Percentiles rank a stretch among this genome's conserved stretches.
Conservation (phyloP, 2,113 vertebrate genomes). For the Heptranchias perlo region DNA sequence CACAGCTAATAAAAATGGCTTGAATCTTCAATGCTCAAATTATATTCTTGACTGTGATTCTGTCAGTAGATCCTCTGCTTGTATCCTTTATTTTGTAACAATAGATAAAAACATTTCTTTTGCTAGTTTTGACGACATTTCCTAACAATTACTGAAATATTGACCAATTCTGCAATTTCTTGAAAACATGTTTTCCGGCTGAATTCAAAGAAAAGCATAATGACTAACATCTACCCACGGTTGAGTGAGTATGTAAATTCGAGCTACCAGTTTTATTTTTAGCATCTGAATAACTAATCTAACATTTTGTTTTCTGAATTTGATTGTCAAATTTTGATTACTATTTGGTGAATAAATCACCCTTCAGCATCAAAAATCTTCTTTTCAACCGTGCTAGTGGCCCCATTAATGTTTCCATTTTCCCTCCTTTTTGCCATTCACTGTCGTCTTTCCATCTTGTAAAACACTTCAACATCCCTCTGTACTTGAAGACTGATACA, state of each 20-base stretch:
- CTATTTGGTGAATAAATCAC: background rate
- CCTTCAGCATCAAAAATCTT: background rate
- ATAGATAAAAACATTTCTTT: too few species aligned
- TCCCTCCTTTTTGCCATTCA: too few species aligned
- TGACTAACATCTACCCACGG: too few species aligned
- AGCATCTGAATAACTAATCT: background rate
- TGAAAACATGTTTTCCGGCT: too few species aligned
- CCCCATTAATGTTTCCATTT: too few species aligned
- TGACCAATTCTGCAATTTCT: background rate
- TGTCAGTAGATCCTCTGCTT: background rate
- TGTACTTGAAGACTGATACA: background rate
- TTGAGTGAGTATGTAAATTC: background rate
- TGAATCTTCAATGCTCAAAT: background rate
- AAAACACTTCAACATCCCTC: too few species aligned
- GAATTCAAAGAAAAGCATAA: too few species aligned
- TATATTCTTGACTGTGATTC: background rate
- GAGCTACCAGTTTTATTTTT: background rate
- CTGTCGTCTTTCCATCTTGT: background rate
- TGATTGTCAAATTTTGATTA: background rate
- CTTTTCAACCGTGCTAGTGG: too few species aligned
- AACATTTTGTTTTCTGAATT: background rate
- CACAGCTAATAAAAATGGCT: background rate
- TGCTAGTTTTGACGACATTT: background rate
- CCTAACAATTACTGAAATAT: background rate
- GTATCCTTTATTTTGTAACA: background rate